phyloP scores from a whole-genome alignment of 2,888 invertebrate species.

The Athalia circularis region DNA sequence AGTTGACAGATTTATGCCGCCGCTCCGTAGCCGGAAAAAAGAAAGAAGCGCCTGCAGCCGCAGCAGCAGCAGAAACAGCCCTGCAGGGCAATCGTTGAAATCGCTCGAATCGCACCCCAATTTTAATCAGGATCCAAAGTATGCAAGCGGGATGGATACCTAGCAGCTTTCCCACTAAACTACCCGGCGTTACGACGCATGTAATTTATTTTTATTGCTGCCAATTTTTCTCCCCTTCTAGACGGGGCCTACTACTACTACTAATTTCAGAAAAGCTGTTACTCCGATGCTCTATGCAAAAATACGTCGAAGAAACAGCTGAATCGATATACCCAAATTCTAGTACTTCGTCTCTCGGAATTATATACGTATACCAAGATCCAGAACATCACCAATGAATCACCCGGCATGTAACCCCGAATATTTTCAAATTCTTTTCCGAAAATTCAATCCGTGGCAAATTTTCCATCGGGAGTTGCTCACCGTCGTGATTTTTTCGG shows the following conservation, averaged over 20 bases:
- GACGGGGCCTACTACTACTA: constrained; percentile 64
- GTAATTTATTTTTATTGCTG: constrained; percentile 75
- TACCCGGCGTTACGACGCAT: constrained; percentile 73
- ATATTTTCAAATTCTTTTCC: too few species aligned
- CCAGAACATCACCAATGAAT: too few species aligned
- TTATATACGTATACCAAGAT: background rate
- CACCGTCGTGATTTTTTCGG: too few species aligned
- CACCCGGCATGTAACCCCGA: too few species aligned
- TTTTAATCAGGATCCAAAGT: constrained; percentile 73
- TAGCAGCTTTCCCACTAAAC: constrained; percentile 60
- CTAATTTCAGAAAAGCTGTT: constrained; percentile 68
- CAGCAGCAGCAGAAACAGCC: background rate
- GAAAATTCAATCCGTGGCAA: too few species aligned
- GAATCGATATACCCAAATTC: constrained; percentile 24
- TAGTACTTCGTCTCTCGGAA: background rate
- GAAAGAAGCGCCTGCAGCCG: constrained; percentile 34
- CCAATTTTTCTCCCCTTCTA: constrained; percentile 73
- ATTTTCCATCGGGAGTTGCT: too few species aligned
- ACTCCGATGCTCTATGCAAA: constrained; percentile 32
- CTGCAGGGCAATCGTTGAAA: constrained; percentile 42
- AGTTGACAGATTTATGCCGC: constrained; percentile 39
- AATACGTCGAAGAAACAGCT: constrained; percentile 27
- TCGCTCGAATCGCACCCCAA: constrained; percentile 68
- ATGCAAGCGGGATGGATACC: constrained; percentile 72
- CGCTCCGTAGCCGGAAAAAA: constrained; percentile 22